Conservation (phyloP, 1,140 invertebrate genomes). For the Whitmania pigra region DNA sequence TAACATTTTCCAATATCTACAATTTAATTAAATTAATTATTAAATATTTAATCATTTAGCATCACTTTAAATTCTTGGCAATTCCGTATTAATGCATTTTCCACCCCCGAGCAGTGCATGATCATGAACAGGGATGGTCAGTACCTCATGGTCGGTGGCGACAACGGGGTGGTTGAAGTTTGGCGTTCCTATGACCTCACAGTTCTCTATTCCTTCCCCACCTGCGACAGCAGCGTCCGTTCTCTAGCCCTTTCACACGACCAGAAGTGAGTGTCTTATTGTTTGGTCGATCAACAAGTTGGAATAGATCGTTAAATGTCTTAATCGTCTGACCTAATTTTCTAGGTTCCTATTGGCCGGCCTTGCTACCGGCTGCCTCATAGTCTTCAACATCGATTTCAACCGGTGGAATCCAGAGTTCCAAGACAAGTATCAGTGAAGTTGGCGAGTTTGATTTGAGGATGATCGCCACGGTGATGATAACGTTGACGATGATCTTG, state of each 20-base stretch:
- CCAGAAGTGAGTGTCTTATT: conserved; percentile 67
- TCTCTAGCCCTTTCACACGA: conserved; percentile 88
- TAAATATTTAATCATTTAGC: too few species aligned
- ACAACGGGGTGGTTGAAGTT: conserved; percentile 91
- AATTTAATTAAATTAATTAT: too few species aligned
- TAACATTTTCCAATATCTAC: too few species aligned
- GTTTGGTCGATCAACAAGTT: not conserved
- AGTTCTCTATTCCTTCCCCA: conserved; percentile 88
- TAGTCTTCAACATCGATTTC: conserved; percentile 98
- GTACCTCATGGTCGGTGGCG: conserved; percentile 83
- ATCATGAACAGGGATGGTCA: conserved; percentile 90
- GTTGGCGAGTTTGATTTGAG: not conserved
- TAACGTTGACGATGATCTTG: not conserved
- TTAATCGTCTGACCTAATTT: conserved; percentile 20
- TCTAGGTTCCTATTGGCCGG: conserved; percentile 88
- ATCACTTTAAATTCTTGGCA: too few species aligned
- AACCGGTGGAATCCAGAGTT: conserved; percentile 98
- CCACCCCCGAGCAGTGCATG: conserved; percentile 58
- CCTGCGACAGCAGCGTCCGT: conserved; percentile 80
- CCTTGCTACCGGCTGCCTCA: conserved; percentile 85
- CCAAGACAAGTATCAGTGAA: conserved; percentile 33
- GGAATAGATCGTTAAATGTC: not conserved
- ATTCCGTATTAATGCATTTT: not conserved
- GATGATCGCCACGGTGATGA: not conserved
- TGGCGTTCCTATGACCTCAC: conserved; percentile 94